These are phyloP conservation scores for Catostylus mosaicus DNA, from an alignment of 30 jellyfish, hydroid and myxozoan genomes.

Conservation along the genomic window DNA sequence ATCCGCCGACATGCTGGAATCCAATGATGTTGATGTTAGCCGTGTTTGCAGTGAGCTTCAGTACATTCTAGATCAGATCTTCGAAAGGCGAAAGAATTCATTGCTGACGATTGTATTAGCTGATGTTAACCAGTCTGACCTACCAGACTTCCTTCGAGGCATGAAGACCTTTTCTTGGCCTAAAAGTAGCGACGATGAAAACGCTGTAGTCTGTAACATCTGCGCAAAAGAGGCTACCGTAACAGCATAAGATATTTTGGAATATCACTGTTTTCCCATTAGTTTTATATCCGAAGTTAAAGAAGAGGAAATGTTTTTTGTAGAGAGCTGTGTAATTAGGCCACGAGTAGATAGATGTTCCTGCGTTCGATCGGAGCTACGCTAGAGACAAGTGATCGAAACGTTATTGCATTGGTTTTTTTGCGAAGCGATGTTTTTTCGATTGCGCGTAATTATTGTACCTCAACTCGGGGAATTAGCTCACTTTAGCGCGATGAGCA, in stretches of 20 bases:
- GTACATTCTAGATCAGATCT: slow-evolving; percentile 38
- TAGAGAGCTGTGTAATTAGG: too few relatives aligned
- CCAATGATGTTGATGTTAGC: slow-evolving; percentile 44
- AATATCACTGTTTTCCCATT: background rate
- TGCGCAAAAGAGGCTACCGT: background rate
- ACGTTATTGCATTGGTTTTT: too few relatives aligned
- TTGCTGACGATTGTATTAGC: slow-evolving; percentile 41
- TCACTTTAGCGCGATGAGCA: too few relatives aligned
- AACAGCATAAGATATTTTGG: background rate
- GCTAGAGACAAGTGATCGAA: too few relatives aligned
- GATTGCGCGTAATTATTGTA: too few relatives aligned
- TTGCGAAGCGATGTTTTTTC: too few relatives aligned
- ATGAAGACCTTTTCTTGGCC: background rate
- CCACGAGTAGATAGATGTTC: too few relatives aligned
- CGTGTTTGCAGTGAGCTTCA: slow-evolving; percentile 53
- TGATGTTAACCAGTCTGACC: slow-evolving; percentile 39
- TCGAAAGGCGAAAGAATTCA: slow-evolving; percentile 36
- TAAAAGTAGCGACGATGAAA: background rate
- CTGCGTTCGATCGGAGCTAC: too few relatives aligned
- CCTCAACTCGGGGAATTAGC: too few relatives aligned
- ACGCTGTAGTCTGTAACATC: background rate
- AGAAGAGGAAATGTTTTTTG: too few relatives aligned
- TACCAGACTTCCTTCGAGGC: slow-evolving; percentile 30
- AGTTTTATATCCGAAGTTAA: too few relatives aligned
- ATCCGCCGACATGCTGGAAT: background rate